phyloP scores from a whole-genome alignment of 2,113 vertebrate species.

The Cephalopterus ornatus region DNA sequence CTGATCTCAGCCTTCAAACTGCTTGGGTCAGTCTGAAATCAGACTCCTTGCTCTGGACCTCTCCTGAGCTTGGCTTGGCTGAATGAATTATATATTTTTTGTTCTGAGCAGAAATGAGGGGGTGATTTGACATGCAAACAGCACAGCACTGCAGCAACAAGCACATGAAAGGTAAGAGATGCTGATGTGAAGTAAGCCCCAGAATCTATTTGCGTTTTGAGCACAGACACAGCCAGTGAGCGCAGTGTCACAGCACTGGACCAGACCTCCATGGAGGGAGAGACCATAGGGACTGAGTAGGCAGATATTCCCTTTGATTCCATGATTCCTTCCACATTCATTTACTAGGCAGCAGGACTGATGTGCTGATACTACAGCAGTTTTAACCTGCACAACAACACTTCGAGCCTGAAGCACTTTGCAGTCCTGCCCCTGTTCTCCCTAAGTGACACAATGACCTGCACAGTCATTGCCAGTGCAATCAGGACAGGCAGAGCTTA shows the following conservation, averaged over 20 bases:
- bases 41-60: not conserved
- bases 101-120: not conserved
- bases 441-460: not conserved
- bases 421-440: not conserved
- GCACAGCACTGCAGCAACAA: not conserved
- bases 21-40: not conserved
- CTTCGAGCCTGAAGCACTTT: not conserved
- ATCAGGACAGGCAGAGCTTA: not conserved
- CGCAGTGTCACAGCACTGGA: not conserved
- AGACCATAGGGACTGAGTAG: not conserved
- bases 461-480: not conserved
- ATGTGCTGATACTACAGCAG: not conserved
- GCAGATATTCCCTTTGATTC: not conserved
- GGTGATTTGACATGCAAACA: not conserved
- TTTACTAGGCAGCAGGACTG: not conserved
- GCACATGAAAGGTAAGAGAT: not conserved
- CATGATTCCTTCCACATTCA: not conserved
- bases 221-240: not conserved
- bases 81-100: not conserved
- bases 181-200: not conserved
- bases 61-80: not conserved
- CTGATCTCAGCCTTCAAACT: not conserved
- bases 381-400: not conserved
- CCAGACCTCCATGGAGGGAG: not conserved
- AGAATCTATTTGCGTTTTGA: not conserved